phyloP scores from a whole-genome alignment of 2,797 vertebrate species.

The Thalassophryne amazonica region DNA sequence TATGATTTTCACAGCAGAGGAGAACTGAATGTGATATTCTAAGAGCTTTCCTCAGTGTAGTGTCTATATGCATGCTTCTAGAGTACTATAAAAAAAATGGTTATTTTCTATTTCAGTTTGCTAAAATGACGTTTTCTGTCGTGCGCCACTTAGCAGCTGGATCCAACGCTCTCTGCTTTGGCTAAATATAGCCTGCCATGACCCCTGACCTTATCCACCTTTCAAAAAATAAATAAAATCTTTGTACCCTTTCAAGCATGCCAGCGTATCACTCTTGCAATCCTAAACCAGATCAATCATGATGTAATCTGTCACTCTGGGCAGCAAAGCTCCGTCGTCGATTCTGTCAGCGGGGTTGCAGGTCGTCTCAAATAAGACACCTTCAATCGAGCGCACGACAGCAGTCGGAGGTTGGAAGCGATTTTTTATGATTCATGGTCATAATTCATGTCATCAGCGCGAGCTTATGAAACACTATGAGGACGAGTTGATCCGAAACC shows the following conservation, averaged over 20 bases:
- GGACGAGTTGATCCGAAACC: constrained; percentile 13
- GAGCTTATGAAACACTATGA: constrained; percentile 35
- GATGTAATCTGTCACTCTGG: constrained; percentile 35
- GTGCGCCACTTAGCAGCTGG: constrained; percentile 17
- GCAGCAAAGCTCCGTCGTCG: constrained; percentile 33
- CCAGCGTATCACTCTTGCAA: constrained; percentile 33
- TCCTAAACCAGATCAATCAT: constrained; percentile 49
- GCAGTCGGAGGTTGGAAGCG: constrained; percentile 17
- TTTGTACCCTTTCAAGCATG: constrained; percentile 41
- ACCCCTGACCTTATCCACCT: constrained; percentile 54
- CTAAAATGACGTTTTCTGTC: constrained; percentile 7
- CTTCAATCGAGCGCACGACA: constrained; percentile 37
- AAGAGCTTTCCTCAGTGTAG: neutral
- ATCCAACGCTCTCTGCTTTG: constrained; percentile 5
- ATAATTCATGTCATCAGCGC: constrained; percentile 38
- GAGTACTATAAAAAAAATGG: neutral
- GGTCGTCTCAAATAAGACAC: constrained; percentile 13
- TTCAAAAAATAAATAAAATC: no score
- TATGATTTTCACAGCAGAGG: neutral
- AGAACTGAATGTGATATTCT: neutral
- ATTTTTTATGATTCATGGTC: constrained; percentile 29
- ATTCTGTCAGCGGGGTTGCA: constrained; percentile 11
- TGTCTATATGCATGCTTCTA: neutral
- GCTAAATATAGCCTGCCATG: constrained; percentile 60
- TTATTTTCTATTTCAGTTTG: neutral